Conservation (phyloP, 2,888 invertebrate genomes). For the Drosophila neoperkinsi region DNA sequence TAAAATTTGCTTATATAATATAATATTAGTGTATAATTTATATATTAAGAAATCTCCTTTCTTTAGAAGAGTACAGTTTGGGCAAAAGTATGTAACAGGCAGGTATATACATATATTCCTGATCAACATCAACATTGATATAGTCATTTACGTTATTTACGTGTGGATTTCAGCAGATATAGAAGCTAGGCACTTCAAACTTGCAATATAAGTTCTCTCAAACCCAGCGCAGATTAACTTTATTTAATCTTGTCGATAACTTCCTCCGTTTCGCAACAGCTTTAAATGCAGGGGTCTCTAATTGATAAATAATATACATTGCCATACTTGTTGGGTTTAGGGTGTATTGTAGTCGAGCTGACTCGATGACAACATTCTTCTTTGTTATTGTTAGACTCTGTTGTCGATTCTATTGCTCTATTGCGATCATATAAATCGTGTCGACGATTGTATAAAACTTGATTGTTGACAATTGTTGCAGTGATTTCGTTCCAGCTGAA, state of each 20-base stretch:
- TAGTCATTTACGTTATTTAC: rapidly evolving
- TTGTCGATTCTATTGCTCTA: slow-evolving; percentile 19
- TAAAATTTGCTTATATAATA: neutral
- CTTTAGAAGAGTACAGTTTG: no score
- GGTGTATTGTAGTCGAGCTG: neutral
- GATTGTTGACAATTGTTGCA: slow-evolving; percentile 66
- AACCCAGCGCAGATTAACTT: neutral
- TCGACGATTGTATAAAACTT: slow-evolving; percentile 52
- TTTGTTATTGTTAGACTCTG: neutral
- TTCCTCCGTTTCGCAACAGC: rapidly evolving
- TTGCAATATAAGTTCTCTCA: neutral
- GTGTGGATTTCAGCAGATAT: no score
- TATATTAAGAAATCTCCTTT: neutral
- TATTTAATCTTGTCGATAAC: neutral
- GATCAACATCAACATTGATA: neutral
- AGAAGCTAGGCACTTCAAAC: neutral
- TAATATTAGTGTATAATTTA: neutral
- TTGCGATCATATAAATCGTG: slow-evolving; percentile 61
- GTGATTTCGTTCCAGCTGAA: slow-evolving; percentile 58
- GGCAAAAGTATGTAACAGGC: no score
- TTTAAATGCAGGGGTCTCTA: neutral
- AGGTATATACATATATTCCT: neutral
- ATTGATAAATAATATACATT: neutral
- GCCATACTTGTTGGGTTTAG: neutral
- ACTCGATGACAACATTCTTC: neutral